Evolutionary conservation across 1,140 invertebrate species (phyloP), one percentile per base, ranked within the genome.

Genomic region (Calephelis nemesis): DNA sequence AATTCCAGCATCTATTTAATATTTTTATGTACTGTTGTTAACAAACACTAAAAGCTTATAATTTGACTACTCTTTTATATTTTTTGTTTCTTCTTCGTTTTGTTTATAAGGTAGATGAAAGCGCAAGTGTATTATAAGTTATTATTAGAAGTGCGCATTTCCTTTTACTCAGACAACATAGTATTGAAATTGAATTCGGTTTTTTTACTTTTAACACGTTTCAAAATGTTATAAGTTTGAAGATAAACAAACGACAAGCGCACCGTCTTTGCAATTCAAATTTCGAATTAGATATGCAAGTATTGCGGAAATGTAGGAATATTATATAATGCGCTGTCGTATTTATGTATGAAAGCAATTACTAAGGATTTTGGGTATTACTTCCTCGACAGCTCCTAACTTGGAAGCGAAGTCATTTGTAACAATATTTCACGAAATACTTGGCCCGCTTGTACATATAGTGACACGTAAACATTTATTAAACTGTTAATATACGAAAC

Each of bases 381-480:
- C 52, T 58, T 58, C 52, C 19, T 13, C 10, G 52, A 58, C 52
- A 58, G 19, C 10, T 58, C 19, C 9, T 58, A 39, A 12, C 52
- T 54, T 39, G 19, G 52, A 10, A 39, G 52, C 52, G 52, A 15
- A 58, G 19, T 58, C 19, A 58, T 58, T 58, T 58, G 52, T 58
- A 58, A 58, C 30, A 58, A 58, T 58, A 58, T 58, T 58, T 58
- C 52, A 58, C 19, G 15, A 9, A 58, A 58, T 30, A 39, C 52
- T 58, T 58, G 52, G 52, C 52, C 11, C 15, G 8, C 52, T 58
- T 30, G 19, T 58, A 58, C 10, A 58, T 39, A 10, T 58, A 30
- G 52, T 39, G 52, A 58, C 52, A 58, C 10, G 42, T 42, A 58
- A 58, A 58, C 30, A 58, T 58, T 39, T 39, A 58, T 58, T 58